phyloP scores from a whole-genome alignment of 2,888 invertebrate species.

The Drosophila tripunctata region DNA sequence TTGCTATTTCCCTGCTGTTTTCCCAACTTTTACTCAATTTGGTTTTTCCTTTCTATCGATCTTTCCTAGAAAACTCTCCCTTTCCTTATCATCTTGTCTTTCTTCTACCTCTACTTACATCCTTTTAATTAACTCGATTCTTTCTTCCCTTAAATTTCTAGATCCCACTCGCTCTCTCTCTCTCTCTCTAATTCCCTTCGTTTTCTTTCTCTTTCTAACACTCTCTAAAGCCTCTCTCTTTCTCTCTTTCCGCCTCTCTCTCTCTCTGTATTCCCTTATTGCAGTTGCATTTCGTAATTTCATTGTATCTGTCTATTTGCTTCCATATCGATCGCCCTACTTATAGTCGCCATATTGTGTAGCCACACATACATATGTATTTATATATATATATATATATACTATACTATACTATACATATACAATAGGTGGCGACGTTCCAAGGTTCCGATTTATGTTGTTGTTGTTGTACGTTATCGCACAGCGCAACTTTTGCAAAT shows the following conservation, averaged over 20 bases:
- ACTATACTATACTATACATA: too few species aligned
- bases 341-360: slow-evolving; percentile 51
- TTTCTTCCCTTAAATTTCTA: neutral
- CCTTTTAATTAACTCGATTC: too few species aligned
- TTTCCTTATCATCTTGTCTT: neutral
- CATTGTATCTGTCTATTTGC: slow-evolving; percentile 29
- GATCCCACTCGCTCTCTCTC: neutral
- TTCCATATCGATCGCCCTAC: slow-evolving; percentile 51
- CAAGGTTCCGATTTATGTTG: slow-evolving; percentile 42
- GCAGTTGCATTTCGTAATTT: slow-evolving; percentile 25
- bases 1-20: too few species aligned
- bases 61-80: neutral
- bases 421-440: slow-evolving; percentile 32
- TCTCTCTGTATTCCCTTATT: neutral
- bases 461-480: slow-evolving; percentile 63
- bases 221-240: too few species aligned
- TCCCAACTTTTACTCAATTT: too few species aligned
- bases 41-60: too few species aligned
- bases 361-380: slow-evolving; percentile 15
- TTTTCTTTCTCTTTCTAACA: neutral
- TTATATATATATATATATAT: slow-evolving; percentile 4
- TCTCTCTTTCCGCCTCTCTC: neutral
- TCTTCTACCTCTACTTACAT: too few species aligned
- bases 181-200: neutral
- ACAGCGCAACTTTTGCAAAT: slow-evolving; percentile 67